These are phyloP conservation scores for Serranus cabrilla DNA, from an alignment of 2,797 vertebrate genomes.

Conservation along the genomic window DNA sequence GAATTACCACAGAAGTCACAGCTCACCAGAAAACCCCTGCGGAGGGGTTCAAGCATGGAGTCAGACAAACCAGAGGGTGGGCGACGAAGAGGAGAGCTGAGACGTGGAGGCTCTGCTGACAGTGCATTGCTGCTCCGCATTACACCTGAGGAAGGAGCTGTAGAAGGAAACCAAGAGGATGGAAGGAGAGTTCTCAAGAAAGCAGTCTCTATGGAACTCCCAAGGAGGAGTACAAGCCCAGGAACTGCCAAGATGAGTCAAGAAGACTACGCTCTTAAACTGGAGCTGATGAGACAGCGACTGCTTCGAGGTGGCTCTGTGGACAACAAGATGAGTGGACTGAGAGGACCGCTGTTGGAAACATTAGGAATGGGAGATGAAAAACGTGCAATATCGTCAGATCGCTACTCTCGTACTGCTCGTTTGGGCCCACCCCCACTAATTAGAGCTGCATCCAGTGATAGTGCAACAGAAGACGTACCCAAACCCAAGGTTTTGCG, in stretches of 20 bases:
- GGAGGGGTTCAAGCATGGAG: conserved; percentile 92
- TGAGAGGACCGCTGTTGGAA: conserved; percentile 95
- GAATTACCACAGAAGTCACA: conserved; percentile 82
- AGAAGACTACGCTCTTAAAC: conserved; percentile 93
- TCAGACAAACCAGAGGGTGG: conserved; percentile 84
- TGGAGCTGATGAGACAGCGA: conserved; percentile 95
- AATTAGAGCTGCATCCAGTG: conserved; percentile 92
- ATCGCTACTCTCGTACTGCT: conserved; percentile 81
- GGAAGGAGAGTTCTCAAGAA: conserved; percentile 90
- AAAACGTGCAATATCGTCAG: conserved; percentile 77
- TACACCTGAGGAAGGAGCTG: conserved; percentile 78
- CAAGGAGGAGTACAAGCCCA: conserved; percentile 89
- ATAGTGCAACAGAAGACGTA: conserved; percentile 88
- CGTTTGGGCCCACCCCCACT: conserved; percentile 86
- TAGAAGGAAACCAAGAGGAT: conserved; percentile 77
- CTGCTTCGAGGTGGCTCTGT: conserved; percentile 90
- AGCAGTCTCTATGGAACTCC: conserved; percentile 89
- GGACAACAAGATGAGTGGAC: conserved; percentile 95
- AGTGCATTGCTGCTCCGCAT: conserved; percentile 91
- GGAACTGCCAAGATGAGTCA: conserved; percentile 89
- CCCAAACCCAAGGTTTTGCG: conserved; percentile 89
- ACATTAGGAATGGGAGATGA: conserved; percentile 91
- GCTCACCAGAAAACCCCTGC: conserved; percentile 86
- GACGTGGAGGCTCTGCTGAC: conserved; percentile 94
- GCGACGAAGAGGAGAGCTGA: conserved; percentile 87